Evolutionary conservation across 2,797 vertebrate genomes (phyloP).

Genomic region (Periparus ater): DNA sequence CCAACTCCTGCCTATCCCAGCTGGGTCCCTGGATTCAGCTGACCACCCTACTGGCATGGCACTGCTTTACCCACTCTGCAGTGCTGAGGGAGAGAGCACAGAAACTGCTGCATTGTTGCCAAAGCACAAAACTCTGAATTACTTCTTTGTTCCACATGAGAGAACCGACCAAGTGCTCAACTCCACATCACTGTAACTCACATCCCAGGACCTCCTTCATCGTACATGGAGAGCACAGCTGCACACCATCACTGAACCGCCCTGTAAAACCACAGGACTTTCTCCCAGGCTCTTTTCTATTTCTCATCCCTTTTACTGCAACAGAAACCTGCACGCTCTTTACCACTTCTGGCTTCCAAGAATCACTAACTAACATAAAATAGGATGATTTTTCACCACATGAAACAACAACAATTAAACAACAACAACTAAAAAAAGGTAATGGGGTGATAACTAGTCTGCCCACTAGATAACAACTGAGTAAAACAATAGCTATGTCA

Average conservation of each 20-base stretch:
- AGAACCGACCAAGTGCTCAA: not conserved
- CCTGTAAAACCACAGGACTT: not conserved
- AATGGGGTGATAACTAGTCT: not conserved
- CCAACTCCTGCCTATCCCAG: not conserved
- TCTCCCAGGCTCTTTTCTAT: not conserved
- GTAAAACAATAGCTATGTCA: not conserved
- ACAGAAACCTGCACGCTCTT: not conserved
- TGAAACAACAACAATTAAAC: not conserved
- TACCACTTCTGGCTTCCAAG: not conserved
- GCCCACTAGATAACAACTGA: not conserved
- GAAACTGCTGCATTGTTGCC: not conserved
- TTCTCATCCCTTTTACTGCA: not conserved
- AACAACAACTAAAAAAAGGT: not conserved
- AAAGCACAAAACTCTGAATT: not conserved
- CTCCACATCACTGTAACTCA: too few relatives aligned
- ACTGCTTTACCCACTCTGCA: not conserved
- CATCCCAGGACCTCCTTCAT: not conserved
- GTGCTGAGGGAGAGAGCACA: not conserved
- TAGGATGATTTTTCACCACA: not conserved
- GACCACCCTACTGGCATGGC: too few relatives aligned
- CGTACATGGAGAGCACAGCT: rapidly evolving
- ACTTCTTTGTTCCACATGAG: not conserved
- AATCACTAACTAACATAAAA: not conserved
- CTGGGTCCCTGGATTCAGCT: not conserved
- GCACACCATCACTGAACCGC: not conserved